Evolutionary conservation across 2,888 invertebrate species (phyloP), one percentile per base, ranked within the genome.

Genomic region (Drosophila infuscata): DNA sequence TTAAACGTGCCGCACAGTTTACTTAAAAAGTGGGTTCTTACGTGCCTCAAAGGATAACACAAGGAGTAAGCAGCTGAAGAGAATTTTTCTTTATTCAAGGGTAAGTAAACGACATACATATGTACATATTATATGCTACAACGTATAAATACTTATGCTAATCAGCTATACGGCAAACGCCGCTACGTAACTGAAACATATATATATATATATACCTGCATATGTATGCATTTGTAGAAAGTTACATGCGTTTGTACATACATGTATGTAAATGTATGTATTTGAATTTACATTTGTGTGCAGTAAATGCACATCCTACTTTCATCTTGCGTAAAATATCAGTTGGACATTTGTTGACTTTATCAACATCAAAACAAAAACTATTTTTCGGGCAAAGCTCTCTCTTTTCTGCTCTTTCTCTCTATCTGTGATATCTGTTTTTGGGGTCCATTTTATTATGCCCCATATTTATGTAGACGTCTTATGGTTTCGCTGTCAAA

Each of bases 401-500:
- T 43, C 48, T 38, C 38, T 17, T 17, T 17, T 25, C 25, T 25
- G 25, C 36, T 29, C n/a, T 56, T 12, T 56, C n/a, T 30, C 30
- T 32, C 20, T 35, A 33, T 68, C 32, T 38, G 32, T 46, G 53
- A 60, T 60, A 68, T 72, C 54, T 68, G 64, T 20, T 52, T 62
- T 63, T 33, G 41, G 48, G 62, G 51, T 77, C 48, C 53, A 77
- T 77, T 77, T 73, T 36, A 62, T 70, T 64, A 32, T 76, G 74
- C 65, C 77, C 81, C 68, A 88, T 86, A 78, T 86, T 67, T 15
- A 30, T 75, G 43, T 74, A 87, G 83, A 83, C 81, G 88, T 83
- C 87, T 83, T 88, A 84, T 84, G 83, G 83, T 84, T 84, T 84
- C 87, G 73, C 79, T 69, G 63, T 64, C 68, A 35, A 88, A 88